phyloP scores from a whole-genome alignment of 1,140 invertebrate genomes.

The Drosophila aff. region DNA sequence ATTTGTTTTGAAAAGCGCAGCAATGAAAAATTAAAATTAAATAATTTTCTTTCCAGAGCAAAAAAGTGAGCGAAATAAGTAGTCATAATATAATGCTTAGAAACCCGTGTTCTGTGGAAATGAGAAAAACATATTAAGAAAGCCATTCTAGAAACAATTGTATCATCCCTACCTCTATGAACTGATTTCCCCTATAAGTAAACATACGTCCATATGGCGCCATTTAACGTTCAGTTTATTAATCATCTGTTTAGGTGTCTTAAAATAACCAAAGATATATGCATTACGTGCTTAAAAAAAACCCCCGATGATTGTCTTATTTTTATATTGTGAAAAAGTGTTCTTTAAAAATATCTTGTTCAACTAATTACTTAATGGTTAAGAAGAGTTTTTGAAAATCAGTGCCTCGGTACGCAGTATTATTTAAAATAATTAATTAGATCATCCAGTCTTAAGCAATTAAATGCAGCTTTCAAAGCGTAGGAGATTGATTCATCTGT shows the following conservation, averaged over 20 bases:
- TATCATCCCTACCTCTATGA: neutral
- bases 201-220: neutral
- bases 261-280: neutral
- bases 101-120: no score
- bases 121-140: neutral
- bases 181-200: neutral
- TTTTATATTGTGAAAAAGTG: neutral
- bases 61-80: no score
- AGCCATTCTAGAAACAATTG: neutral
- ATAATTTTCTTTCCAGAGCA: no score
- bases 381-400: no score
- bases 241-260: neutral
- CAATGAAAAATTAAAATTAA: no score
- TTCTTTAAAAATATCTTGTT: neutral
- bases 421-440: neutral
- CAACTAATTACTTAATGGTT: neutral
- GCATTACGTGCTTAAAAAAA: no score
- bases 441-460: neutral
- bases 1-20: no score
- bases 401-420: neutral
- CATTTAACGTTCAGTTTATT: neutral
- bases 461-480: constrained; percentile 5
- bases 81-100: no score
- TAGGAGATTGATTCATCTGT: constrained; percentile 31
- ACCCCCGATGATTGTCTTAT: no score